Evolutionary conservation across 1,140 invertebrate species (phyloP), one percentile per base, ranked within the genome.

Genomic region (Papilio aristodemus): DNA sequence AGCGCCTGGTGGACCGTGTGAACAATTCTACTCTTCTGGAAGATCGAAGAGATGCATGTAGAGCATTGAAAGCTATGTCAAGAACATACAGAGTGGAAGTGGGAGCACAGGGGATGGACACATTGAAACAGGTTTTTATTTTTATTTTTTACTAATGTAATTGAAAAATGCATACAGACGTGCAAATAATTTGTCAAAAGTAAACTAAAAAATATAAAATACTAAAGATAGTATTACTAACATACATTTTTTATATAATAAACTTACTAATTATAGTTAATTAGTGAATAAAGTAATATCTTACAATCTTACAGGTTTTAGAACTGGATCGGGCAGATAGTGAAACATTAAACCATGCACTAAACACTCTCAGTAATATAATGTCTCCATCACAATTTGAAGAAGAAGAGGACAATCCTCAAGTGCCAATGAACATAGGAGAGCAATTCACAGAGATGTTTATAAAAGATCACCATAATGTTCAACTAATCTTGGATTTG

Each of bases 371-470:
- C 0, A 96, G 96, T 82, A 97, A 98, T 91, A 94, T 99, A 67
- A 97, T 97, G 70, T 95, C 95, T 17, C 95, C 95, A 77, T 95
- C 97, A 83, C 93, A 94, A 39, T 96, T 97, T 79, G 95, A 97
- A 32, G 96, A 97, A 87, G 96, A 97, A 92, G 94, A 94, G 90
- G 93, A 94, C 60, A 93, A 93, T 73, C 92, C 92, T 6, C 84
- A 90, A 14, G 91, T 94, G 11, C 92, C 93, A 1, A 91, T 93
- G n/a, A 95, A 94, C 76, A 93, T 95, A 59, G 98, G 98, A 9
- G 96, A 97, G 83, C 97, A 99, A 85, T 99, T 99, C 84, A 99
- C 99, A 5, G 99, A 99, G 93, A 99, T 99, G 93, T 99, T 99
- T 84, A 96, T 99, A 7, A 99, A 99, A 90, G 95, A 96, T 76